Conservation (phyloP, 2,113 vertebrate genomes). For the Balaeniceps rex region DNA sequence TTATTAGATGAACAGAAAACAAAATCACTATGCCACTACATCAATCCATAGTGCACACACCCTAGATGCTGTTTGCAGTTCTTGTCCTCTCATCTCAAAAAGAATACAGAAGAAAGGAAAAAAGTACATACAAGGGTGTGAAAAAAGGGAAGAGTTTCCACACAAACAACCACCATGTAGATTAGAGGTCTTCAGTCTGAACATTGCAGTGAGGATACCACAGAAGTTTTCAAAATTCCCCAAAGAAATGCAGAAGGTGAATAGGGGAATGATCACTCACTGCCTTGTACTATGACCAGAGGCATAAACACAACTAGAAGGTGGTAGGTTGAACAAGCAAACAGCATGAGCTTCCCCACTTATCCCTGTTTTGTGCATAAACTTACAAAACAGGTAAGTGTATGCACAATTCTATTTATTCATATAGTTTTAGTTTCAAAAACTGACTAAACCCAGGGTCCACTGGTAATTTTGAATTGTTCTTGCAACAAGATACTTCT, state of each 20-base stretch:
- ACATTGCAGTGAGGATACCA: not conserved
- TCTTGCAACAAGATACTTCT: not conserved
- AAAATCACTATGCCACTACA: not conserved
- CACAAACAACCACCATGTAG: not conserved
- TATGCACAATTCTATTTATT: not conserved
- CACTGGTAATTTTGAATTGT: not conserved
- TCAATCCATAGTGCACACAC: not conserved
- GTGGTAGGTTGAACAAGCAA: not conserved
- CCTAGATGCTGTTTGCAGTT: not conserved
- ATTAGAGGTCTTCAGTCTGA: not conserved
- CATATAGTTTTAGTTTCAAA: not conserved
- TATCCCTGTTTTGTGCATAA: fast-evolving
- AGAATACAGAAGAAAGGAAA: not conserved
- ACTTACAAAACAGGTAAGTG: not conserved
- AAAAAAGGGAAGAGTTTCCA: not conserved
- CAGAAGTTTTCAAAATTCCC: not conserved
- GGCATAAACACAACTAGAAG: not conserved
- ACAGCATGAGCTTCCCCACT: not conserved
- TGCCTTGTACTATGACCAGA: not conserved
- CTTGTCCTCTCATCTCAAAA: not conserved
- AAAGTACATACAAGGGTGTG: not conserved
- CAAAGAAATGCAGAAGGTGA: not conserved
- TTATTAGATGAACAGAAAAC: not conserved
- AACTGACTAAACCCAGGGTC: not conserved
- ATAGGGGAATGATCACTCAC: not conserved